phyloP scores from a whole-genome alignment of 2,797 vertebrate species.

The Peromyscus eremicus region DNA sequence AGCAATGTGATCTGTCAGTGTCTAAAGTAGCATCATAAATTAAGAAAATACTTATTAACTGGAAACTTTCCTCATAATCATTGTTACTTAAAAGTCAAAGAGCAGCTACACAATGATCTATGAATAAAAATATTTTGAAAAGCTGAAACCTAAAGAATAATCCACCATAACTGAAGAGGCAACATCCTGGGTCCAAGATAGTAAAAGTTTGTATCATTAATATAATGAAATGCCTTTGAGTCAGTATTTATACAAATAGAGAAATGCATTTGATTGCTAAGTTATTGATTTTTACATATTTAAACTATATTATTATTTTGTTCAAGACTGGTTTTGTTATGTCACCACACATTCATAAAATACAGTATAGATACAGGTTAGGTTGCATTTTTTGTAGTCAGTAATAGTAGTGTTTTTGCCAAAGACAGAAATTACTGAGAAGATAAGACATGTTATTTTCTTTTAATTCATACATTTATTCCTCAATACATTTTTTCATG shows the following conservation, averaged over 20 bases:
- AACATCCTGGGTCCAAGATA: neutral
- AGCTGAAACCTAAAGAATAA: no score
- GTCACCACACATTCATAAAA: neutral
- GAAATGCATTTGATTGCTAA: conserved; percentile 20
- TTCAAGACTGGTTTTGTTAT: neutral
- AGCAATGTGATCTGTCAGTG: neutral
- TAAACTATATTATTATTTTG: neutral
- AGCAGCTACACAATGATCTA: no score
- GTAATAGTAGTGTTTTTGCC: neutral
- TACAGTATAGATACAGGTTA: neutral
- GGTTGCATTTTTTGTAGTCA: neutral
- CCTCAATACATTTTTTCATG: neutral
- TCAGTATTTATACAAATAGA: neutral
- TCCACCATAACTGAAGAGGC: no score
- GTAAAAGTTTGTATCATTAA: neutral
- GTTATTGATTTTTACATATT: neutral
- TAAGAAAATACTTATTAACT: no score
- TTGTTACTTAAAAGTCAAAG: no score
- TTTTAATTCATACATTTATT: neutral
- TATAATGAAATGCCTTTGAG: neutral
- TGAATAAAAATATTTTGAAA: no score
- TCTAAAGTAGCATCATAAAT: neutral
- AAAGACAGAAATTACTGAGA: neutral
- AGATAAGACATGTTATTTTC: neutral
- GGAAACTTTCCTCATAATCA: no score